Evolutionary conservation across 2,888 invertebrate species (phyloP), one percentile per base, ranked within the genome.

Genomic region (Euproctis similis): DNA sequence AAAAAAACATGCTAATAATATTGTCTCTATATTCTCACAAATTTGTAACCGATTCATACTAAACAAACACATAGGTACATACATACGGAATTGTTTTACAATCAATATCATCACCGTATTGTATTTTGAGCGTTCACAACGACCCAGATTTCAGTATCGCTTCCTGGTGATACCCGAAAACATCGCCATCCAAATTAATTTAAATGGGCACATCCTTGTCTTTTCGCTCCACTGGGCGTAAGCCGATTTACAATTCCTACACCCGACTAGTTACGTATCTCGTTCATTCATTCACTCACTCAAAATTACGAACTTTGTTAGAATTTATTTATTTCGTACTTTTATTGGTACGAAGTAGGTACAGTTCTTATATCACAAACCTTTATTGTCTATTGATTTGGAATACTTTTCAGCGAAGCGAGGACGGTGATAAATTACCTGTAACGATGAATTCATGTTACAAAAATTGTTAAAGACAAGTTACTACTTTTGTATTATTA

Each of bases 171-270:
- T 61, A 57, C 53, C 41, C n/a, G n/a, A 39, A 36, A 44, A 42
- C 36, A 50, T 46, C 41, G 54, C 47, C n/a, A 51, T 51, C 42
- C 52, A 72, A 77, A 77, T 78, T 78, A 74, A 76, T 76, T 77
- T 71, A 72, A 72, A 74, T 71, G 58, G 56, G 39, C 34, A 71
- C 72, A 70, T 72, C 69, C 66, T 74, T 73, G 76, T 72, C 70
- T 77, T 72, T 73, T 64, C 63, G 49, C 74, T 73, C 54, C 43
- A 59, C 53, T 58, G 59, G 71, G 69, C 69, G 61, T 60, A 59
- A 73, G 61, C 59, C 70, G 77, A 77, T 77, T 73, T 68, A 59
- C 69, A 68, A 76, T 75, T 74, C 61, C 64, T 60, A 71, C 74
- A 66, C 69, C 62, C 59, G 61, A 65, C 63, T 74, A 69, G 63